Percentiles rank a stretch among this genome's conserved stretches.
Conservation (phyloP, 2,113 vertebrate genomes). For the Lates calcarifer region DNA sequence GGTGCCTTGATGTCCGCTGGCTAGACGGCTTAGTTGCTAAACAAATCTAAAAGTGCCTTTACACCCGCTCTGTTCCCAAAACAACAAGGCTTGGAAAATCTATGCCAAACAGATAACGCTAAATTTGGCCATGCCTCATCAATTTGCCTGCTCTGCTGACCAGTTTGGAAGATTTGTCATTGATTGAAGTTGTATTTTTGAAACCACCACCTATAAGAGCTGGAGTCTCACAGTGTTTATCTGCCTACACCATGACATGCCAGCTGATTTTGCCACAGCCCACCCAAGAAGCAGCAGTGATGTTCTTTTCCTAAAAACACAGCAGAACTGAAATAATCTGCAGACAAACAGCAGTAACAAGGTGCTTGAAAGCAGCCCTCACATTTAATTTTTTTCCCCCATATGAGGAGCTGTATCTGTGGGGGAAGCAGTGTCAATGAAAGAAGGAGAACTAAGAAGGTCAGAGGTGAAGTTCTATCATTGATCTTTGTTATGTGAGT, state of each 20-base stretch:
- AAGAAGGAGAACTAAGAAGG: neutral
- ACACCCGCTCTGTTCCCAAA: neutral
- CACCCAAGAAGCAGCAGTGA: neutral
- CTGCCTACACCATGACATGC: neutral
- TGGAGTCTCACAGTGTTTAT: neutral
- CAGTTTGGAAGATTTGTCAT: neutral
- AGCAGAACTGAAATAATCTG: neutral
- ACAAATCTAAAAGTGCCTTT: constrained; percentile 24
- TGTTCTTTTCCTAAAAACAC: neutral
- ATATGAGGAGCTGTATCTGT: neutral
- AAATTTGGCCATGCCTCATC: neutral
- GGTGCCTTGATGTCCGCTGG: constrained; percentile 39
- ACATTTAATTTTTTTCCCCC: constrained; percentile 17
- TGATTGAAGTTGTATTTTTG: constrained; percentile 24
- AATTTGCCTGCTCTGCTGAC: neutral
- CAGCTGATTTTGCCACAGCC: neutral
- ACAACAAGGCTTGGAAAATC: constrained; percentile 15
- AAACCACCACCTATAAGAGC: neutral
- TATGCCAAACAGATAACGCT: neutral
- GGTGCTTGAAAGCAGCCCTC: neutral
- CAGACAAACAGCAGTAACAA: neutral
- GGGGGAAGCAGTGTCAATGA: neutral
- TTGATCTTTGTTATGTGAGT: constrained; percentile 27
- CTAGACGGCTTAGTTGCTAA: neutral
- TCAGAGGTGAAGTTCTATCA: neutral